Evolutionary conservation across 2,888 invertebrate species (phyloP).

Genomic region (Crossocerus cetratus): DNA sequence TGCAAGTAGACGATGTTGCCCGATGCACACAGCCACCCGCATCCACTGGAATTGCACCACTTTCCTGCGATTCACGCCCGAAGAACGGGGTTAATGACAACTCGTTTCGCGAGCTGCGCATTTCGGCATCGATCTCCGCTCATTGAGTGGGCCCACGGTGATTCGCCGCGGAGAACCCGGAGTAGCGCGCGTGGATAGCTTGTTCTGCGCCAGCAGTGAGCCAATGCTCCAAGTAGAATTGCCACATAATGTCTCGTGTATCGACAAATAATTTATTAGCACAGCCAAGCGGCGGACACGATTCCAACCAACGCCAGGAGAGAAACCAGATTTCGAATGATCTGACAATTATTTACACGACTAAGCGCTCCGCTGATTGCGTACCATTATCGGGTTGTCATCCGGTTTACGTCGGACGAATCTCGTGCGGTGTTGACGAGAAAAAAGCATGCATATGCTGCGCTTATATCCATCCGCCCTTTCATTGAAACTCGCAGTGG

Average conservation of each 20-base stretch:
- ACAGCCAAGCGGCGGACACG: too few species aligned
- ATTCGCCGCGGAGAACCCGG: slow-evolving; percentile 50
- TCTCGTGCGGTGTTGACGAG: too few species aligned
- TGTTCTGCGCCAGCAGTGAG: not conserved
- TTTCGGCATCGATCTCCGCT: slow-evolving; percentile 49
- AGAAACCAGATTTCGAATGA: too few species aligned
- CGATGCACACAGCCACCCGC: slow-evolving; percentile 43
- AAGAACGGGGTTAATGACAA: slow-evolving; percentile 59
- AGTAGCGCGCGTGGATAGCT: slow-evolving; percentile 7
- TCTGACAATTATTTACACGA: too few species aligned
- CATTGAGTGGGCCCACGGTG: slow-evolving; percentile 45
- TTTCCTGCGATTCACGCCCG: slow-evolving; percentile 52
- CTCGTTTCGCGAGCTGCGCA: slow-evolving; percentile 36
- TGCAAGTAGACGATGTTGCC: slow-evolving; percentile 5
- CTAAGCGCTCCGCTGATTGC: too few species aligned
- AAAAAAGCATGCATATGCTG: too few species aligned
- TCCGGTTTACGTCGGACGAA: too few species aligned
- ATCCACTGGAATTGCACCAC: slow-evolving; percentile 47
- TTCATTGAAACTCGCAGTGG: too few species aligned
- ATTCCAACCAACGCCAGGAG: too few species aligned
- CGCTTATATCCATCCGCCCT: too few species aligned
- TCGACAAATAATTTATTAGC: not conserved
- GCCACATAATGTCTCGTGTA: not conserved
- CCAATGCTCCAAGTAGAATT: not conserved
- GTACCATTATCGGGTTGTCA: too few species aligned